Evolutionary conservation across 1,140 invertebrate species (phyloP).

Genomic region (Antheraea mylitta): DNA sequence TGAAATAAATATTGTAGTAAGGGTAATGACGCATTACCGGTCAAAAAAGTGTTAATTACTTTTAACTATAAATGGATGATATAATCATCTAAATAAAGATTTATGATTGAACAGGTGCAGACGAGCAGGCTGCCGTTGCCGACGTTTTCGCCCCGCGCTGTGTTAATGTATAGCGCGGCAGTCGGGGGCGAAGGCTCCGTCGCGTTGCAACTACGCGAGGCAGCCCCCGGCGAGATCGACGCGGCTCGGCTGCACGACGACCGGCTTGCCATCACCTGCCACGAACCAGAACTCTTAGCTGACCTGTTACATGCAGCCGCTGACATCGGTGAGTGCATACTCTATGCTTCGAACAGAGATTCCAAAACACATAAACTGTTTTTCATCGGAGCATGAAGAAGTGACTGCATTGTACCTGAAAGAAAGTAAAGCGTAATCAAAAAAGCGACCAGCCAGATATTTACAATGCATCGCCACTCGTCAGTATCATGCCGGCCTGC

Average conservation of each 20-base stretch:
- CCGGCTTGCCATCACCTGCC: constrained; percentile 78
- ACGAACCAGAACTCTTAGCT: constrained; percentile 78
- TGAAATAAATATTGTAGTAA: no score
- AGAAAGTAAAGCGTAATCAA: no score
- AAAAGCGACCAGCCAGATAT: no score
- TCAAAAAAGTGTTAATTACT: no score
- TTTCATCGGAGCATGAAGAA: no score
- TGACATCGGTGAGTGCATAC: constrained; percentile 51
- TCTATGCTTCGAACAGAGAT: no score
- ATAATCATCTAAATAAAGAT: neutral
- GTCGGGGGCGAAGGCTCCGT: constrained; percentile 79
- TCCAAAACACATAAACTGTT: no score
- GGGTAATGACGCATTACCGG: no score
- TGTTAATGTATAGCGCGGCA: constrained; percentile 81
- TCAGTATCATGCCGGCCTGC: no score
- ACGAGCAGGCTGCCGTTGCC: constrained; percentile 77
- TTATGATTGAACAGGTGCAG: constrained; percentile 41
- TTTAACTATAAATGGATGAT: no score
- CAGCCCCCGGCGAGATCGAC: constrained; percentile 65
- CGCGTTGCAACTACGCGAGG: constrained; percentile 79
- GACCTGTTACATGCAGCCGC: constrained; percentile 60
- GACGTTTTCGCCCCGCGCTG: constrained; percentile 76
- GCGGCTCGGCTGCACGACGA: constrained; percentile 60
- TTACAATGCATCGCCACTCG: no score
- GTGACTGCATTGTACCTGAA: no score